Evolutionary conservation across 2,113 vertebrate species (phyloP).

Genomic region (Megaceryle maxima): DNA sequence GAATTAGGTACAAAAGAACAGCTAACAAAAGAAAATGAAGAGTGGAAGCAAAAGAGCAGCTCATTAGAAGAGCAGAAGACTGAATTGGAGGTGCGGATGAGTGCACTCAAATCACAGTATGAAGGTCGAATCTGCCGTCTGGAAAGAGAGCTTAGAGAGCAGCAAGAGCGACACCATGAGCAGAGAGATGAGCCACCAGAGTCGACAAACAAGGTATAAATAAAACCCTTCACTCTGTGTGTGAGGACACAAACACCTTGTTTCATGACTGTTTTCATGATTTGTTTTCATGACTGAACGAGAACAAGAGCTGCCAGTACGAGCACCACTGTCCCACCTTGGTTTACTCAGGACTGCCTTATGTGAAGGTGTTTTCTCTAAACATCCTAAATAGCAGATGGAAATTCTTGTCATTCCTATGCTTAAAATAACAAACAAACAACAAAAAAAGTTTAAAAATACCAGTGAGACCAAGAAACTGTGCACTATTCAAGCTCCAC

Average conservation of each 20-base stretch:
- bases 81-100: slow-evolving; percentile 92
- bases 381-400: not conserved
- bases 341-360: not conserved
- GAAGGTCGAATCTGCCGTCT: slow-evolving; percentile 92
- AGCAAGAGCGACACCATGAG: slow-evolving; percentile 92
- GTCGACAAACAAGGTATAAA: slow-evolving; percentile 85
- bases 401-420: not conserved
- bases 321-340: not conserved
- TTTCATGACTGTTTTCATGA: not conserved
- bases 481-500: fast-evolving
- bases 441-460: no score
- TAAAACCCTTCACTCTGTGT: not conserved
- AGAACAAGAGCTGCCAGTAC: not conserved
- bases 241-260: not conserved
- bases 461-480: not conserved
- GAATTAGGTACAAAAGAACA: slow-evolving; percentile 85
- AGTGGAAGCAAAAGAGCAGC: slow-evolving; percentile 84
- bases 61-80: slow-evolving; percentile 86
- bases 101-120: slow-evolving; percentile 92
- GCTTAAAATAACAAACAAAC: not conserved
- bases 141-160: slow-evolving; percentile 91
- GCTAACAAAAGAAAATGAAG: slow-evolving; percentile 89
- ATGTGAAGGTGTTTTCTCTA: not conserved
- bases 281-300: not conserved
- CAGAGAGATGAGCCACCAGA: slow-evolving; percentile 91